Percentiles rank a stretch among this genome's conserved stretches.
Evolutionary conservation across 2,888 invertebrate species (phyloP).

Genomic region (Oxyteleia sp.): DNA sequence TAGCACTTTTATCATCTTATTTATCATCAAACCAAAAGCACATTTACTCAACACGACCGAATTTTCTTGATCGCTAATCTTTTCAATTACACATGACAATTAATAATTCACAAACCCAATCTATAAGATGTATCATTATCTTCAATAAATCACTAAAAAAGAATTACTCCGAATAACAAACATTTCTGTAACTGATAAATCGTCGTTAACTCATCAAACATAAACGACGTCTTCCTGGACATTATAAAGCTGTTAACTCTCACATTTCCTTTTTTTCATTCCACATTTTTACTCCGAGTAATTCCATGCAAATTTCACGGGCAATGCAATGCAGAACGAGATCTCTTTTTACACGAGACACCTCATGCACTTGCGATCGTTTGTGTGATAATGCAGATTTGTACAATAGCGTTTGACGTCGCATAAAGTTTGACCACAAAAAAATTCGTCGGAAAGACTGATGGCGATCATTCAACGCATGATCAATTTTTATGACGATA

Average conservation of each 20-base stretch:
- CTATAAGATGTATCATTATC: neutral
- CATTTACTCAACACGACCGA: too few relatives aligned
- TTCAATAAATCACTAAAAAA: constrained; percentile 9
- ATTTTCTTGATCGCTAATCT: too few relatives aligned
- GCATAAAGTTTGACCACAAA: neutral
- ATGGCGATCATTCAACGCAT: constrained; percentile 16
- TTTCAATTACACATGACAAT: too few relatives aligned
- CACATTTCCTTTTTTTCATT: neutral
- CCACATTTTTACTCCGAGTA: neutral
- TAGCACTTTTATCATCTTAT: too few relatives aligned
- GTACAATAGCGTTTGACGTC: constrained; percentile 2
- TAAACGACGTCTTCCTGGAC: neutral
- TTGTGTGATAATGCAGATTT: constrained; percentile 40
- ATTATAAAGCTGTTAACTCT: constrained; percentile 20
- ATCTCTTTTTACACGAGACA: constrained; percentile 6
- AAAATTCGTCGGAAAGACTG: constrained; percentile 15
- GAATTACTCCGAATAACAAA: neutral
- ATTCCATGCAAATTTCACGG: constrained; percentile 24
- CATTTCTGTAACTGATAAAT: neutral
- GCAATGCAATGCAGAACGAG: constrained; percentile 3
- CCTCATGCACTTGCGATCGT: constrained; percentile 5
- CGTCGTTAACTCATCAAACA: constrained; percentile 11
- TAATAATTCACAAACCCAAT: neutral
- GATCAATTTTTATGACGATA: constrained; percentile 44
- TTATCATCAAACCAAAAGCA: too few relatives aligned